phyloP scores from a whole-genome alignment of 2,888 invertebrate species.

The Mythimna pallens region DNA sequence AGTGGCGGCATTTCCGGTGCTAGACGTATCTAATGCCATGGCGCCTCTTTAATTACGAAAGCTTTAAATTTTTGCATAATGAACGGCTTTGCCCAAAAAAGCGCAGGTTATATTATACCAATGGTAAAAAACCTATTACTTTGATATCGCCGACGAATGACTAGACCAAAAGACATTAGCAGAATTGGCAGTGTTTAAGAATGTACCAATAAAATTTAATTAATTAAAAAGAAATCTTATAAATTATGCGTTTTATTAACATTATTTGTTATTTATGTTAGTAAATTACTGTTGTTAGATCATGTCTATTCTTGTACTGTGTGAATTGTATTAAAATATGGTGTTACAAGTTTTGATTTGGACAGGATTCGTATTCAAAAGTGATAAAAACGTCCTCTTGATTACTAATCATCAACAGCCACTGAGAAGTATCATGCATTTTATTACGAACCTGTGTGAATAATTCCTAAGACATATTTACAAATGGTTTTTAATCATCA shows the following conservation, averaged over 20 bases:
- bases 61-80: slow-evolving; percentile 77
- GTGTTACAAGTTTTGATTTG: background rate
- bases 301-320: slow-evolving; percentile 2
- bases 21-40: slow-evolving; percentile 67
- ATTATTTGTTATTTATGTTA: slow-evolving; percentile 17
- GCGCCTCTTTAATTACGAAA: slow-evolving; percentile 71
- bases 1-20: slow-evolving; percentile 76
- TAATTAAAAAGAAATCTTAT: slow-evolving; percentile 38
- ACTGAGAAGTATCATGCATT: background rate
- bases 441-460: slow-evolving; percentile 1
- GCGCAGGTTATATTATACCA: slow-evolving; percentile 47
- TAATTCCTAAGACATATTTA: slow-evolving; percentile 16
- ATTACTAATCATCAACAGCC: background rate
- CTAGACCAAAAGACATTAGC: slow-evolving; percentile 56
- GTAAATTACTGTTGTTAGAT: slow-evolving; percentile 27
- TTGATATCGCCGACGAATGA: slow-evolving; percentile 69
- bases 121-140: slow-evolving; percentile 64
- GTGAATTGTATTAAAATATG: slow-evolving; percentile 4
- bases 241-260: slow-evolving; percentile 15
- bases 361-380: background rate
- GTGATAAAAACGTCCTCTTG: background rate
- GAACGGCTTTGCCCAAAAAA: slow-evolving; percentile 73
- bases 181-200: slow-evolving; percentile 57
- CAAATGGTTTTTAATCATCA: slow-evolving; percentile 42
- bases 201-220: slow-evolving; percentile 64